Evolutionary conservation across 2,888 invertebrate genomes (phyloP), one percentile per base, ranked within the genome.

Genomic region (Phaedon cochleariae): DNA sequence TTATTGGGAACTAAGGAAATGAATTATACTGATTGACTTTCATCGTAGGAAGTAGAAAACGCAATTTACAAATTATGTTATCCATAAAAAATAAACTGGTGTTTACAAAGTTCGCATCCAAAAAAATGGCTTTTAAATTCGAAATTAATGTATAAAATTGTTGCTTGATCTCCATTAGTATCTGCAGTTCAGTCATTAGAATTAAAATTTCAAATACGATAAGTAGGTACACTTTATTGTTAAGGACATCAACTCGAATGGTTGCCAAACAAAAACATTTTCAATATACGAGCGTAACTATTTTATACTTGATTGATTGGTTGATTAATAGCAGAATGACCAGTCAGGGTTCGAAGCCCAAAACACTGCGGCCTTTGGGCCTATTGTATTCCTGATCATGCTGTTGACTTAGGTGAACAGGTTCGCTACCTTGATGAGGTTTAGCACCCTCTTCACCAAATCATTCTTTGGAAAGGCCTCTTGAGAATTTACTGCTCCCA

Each of bases 111-210:
- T 2, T 15, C 2, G 5, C 21, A 7, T 41, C 22, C 37, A 41
- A 55, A 41, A 55, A 55, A 55, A 55, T 41, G 18, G 37, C n/a
- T 55, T 55, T 55, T 55, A 41, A 7, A 55, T 55, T 55, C 22
- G 55, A 55, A 55, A 21, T 55, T 55, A 41, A 55, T 55, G 18
- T 21, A 37, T 41, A 15, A 15, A 55, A 12, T 37, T 18, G 51
- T 51, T 31, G 31, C 9, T 52, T 7, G 31, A 37, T 54, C 55
- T 55, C 26, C 55, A 55, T 55, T 55, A 55, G 41, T 41, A 1
- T 4, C 7, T 21, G 20, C 20, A 41, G 55, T 15, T 21, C 21
- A 7, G 15, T 55, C 55, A 17, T 55, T 55, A 55, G 55, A 22
- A 55, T 55, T 22, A 41, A 55, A 55, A 41, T 55, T 55, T 55